Evolutionary conservation across 1,140 invertebrate genomes (phyloP), one percentile per base, ranked within the genome.

Genomic region (Drosophila athabasca): DNA sequence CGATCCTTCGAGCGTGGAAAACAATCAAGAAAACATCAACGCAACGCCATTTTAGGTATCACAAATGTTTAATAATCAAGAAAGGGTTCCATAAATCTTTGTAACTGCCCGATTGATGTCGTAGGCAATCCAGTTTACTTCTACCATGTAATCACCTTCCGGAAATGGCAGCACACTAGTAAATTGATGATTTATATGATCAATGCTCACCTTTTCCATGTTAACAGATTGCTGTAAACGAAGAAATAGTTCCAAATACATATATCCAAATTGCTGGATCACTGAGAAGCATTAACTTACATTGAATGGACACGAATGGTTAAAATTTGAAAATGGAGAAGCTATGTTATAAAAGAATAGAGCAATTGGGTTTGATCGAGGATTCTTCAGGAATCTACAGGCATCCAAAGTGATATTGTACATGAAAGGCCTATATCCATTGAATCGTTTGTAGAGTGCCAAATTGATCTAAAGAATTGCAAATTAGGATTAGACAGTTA

Each of bases 361-460:
- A 8, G 6, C 2, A 43, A 15, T 9, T 29, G 53, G 39, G 5
- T 15, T 6, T 19, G 8, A 2, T n/a, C 4, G 8, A 0, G 8
- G 17, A 8, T 31, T 24, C 6, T 1, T 39, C 2, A 55, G 6
- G 22, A 55, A 55, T 44, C 3, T 43, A 1, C 53, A 55, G n/a
- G 9, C 53, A 26, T 55, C 39, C 4, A 55, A 1, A n/a, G 53
- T 43, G 3, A 55, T 8, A 44, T 44, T 55, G 39, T 55, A 55
- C 6, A 55, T 17, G 22, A 55, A 55, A 0, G 52, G 35, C 19
- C 39, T 43, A 43, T 55, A 55, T 5, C 35, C 52, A 24, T 43
- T 55, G 3, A 24, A 15, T 2, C 52, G 52, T 22, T 55, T 24
- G 1, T 35, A 3, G 2, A 55, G 6, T 8, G 17, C 6, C 0